A percentile compares a stretch with the other conserved stretches of the same genome.
Evolutionary conservation across 2,797 vertebrate genomes (phyloP).

Genomic region (Heterohyrax brucei): DNA sequence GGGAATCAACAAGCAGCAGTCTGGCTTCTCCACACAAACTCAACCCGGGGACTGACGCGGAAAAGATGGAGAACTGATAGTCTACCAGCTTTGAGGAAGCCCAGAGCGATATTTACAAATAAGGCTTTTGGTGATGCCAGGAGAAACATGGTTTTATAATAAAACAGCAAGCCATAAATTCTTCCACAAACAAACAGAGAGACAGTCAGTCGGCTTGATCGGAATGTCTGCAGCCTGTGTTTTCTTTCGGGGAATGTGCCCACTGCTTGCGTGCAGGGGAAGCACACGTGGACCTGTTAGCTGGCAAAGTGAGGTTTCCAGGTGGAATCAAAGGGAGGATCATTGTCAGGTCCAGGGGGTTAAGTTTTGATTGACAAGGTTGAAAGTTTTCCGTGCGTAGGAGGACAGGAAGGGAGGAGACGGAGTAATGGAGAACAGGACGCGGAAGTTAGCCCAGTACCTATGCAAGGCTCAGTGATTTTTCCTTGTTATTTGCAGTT

Average conservation of each 20-base stretch:
- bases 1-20: constrained; percentile 77
- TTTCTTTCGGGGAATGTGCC: not conserved
- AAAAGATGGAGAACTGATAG: constrained; percentile 76
- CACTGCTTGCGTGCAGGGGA: not conserved
- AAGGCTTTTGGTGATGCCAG: constrained; percentile 63
- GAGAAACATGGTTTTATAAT: not conserved
- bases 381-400: not conserved
- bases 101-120: constrained; percentile 80
- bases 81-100: constrained; percentile 67
- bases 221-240: rapidly evolving
- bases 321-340: not conserved
- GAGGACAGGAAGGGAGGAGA: not conserved
- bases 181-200: not conserved
- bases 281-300: not conserved
- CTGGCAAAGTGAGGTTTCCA: not conserved
- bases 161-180: not conserved
- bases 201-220: rapidly evolving
- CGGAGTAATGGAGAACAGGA: rapidly evolving
- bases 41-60: constrained; percentile 78
- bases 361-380: constrained; percentile 12
- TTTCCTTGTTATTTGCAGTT: not conserved
- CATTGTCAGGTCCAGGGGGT: not conserved
- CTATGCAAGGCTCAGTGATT: rapidly evolving
- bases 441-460: rapidly evolving
- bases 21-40: constrained; percentile 81